These are phyloP conservation scores for Nebria salina DNA, from an alignment of 2,888 invertebrate genomes.

Conservation along the genomic window DNA sequence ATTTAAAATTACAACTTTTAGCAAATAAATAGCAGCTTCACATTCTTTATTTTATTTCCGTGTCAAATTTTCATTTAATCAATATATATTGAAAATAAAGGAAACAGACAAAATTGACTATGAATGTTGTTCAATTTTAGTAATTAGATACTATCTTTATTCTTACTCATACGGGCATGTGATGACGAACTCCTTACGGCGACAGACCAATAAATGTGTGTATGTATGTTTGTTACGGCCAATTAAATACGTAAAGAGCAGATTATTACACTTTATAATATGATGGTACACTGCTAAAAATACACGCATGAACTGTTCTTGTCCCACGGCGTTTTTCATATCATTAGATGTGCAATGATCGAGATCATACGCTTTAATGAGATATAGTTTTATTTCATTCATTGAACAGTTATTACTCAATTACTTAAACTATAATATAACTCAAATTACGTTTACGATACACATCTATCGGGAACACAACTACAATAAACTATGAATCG, in stretches of 20 bases:
- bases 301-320: background rate
- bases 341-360: constrained; percentile 1
- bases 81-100: background rate
- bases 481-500: background rate
- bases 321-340: background rate
- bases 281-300: constrained; percentile 23
- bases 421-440: background rate
- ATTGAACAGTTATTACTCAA: background rate
- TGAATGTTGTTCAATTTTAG: background rate
- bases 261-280: constrained; percentile 24
- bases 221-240: constrained; percentile 54
- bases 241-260: constrained; percentile 52
- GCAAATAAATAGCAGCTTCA: too few relatives aligned
- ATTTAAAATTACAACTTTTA: too few relatives aligned
- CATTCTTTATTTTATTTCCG: too few relatives aligned
- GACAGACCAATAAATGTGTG: constrained; percentile 54
- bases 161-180: background rate
- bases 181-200: constrained; percentile 51
- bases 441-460: too few relatives aligned
- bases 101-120: background rate
- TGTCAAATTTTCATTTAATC: too few relatives aligned
- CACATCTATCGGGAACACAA: too few relatives aligned
- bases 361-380: background rate
- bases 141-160: background rate
- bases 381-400: background rate